Evolutionary conservation across 2,797 vertebrate species (phyloP).

Genomic region (Oreonectes daqikongensis): DNA sequence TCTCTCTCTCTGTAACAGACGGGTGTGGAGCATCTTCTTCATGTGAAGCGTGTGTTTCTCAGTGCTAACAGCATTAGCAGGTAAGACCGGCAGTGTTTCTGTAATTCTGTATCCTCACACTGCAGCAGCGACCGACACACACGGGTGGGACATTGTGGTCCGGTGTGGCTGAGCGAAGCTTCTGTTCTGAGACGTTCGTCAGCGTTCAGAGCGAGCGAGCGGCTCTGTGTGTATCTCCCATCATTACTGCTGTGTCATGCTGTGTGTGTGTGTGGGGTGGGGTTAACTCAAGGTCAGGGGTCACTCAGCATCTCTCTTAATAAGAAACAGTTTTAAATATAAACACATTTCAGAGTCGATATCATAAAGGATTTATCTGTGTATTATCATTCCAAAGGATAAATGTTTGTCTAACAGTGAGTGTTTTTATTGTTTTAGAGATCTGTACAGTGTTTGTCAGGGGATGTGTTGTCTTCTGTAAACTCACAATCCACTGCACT

Average conservation of each 20-base stretch:
- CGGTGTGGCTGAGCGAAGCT: neutral
- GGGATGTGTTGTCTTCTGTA: no score
- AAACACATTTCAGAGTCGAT: no score
- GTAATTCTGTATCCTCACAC: slow-evolving; percentile 68
- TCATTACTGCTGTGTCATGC: slow-evolving; percentile 52
- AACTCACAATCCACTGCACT: no score
- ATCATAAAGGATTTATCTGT: no score
- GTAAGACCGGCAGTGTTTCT: slow-evolving; percentile 77
- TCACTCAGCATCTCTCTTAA: neutral
- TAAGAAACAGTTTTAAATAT: no score
- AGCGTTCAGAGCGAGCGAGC: neutral
- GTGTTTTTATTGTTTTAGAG: no score
- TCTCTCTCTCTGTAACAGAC: slow-evolving; percentile 75
- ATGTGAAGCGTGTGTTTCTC: slow-evolving; percentile 94
- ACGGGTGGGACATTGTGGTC: neutral
- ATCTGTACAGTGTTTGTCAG: no score
- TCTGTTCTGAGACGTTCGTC: no score
- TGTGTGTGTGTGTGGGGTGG: slow-evolving; percentile 12
- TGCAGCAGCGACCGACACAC: neutral
- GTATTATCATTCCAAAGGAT: no score
- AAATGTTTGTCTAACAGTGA: no score
- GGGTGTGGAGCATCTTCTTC: slow-evolving; percentile 92
- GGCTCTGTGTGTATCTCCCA: neutral
- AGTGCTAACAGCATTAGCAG: slow-evolving; percentile 96
- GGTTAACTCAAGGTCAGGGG: neutral